Base-by-base conservation (phyloP, 1,140 invertebrate species). In the Oreohelix idahoensis region DNA sequence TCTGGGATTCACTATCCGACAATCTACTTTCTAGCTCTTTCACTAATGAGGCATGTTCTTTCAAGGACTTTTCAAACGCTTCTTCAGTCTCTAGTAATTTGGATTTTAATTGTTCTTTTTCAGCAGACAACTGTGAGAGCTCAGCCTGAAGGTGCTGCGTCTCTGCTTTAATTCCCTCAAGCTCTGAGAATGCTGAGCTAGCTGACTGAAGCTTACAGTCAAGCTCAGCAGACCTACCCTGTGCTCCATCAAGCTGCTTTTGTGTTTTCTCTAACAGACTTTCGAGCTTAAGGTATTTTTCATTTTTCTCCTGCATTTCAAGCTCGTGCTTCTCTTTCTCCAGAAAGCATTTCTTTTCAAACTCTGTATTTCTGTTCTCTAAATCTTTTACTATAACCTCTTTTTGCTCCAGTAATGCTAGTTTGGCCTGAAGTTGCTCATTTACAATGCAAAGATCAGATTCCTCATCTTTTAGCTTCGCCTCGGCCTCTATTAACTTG, bases 401-500 rank as follows among this genome's bases (percentile, higher is more conserved):
- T 29, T 5, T 53, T 23, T 53, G 13, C 36, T 49, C 45, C 17
- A 76, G 10, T 53, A 11, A 35, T n/a, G 32, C 2, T 45, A 35
- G 4, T 51, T 53, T 45, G 32, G 10, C 45, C 36, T n/a, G 1
- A 1, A 49, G 2, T 32, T 76, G 23, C 0, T 45, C n/a, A 49
- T 49, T 32, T 45, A 76, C 32, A 17, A 42, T 81, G 13, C 81
- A 53, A 36, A 81, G 49, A 42, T 76, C 45, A 35, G 79, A 79
- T 36, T 84, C 83, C 69, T 83, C 81, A 26, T 83, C 81, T 17
- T 45, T 77, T 32, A 82, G 36, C 23, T 45, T 39, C 0, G 26
- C 45, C 69, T 84, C 75, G 8, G 71, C 53, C 84, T 86, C 63
- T 79, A 75, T 17, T 69, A 86, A 58, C 58, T 85, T 75, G 76